Base-by-base conservation (phyloP, 2,113 vertebrate genomes). In the Brevimyrus niger region DNA sequence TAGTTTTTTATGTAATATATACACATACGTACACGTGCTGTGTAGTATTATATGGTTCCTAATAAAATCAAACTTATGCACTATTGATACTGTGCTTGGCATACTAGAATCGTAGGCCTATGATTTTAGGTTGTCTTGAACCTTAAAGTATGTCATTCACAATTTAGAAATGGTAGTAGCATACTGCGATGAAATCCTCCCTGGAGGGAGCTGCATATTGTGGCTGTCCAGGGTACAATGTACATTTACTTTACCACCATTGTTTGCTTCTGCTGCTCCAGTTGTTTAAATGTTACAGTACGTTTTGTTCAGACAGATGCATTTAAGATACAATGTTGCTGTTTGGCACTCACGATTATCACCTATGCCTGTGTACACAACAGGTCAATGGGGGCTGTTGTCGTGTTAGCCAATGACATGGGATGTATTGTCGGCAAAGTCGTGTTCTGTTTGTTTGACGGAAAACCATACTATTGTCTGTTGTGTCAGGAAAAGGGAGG, bases 381-480 rank as follows among this genome's bases (percentile, higher is more conserved):
- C 35, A 42, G 35, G 73, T 42, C 35, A 38, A 13, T 80, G 35
- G 17, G 73, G 17, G 73, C 73, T 80, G 35, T 80, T 80, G 35
- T 76, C 31, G 38, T 80, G 17, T 19, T 42, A 80, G 73, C 13
- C 73, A 76, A 38, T 80, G 35, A 80, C 73, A 80, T 42, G 31
- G n/a, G 31, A 80, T 27, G 35, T 80, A 19, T 42, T 42, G 73
- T 80, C 73, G 42, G 73, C 73, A 42, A 80, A 80, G 73, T 35
- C 5, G 5, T 42, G 35, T 80, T 47, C n/a, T 82, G 38, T 89
- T 89, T 87, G 89, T 89, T 73, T 42, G 90, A 85, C 85, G 86
- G 87, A 90, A 92, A 89, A 61, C 85, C 80, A 50, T 89, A 89
- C 83, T 87, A 83, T 89, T 89, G 85, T 27, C 44, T 7, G 89